Evolutionary conservation across 2,113 vertebrate genomes (phyloP), one percentile per base, ranked within the genome.

Genomic region (Hippotragus niger): DNA sequence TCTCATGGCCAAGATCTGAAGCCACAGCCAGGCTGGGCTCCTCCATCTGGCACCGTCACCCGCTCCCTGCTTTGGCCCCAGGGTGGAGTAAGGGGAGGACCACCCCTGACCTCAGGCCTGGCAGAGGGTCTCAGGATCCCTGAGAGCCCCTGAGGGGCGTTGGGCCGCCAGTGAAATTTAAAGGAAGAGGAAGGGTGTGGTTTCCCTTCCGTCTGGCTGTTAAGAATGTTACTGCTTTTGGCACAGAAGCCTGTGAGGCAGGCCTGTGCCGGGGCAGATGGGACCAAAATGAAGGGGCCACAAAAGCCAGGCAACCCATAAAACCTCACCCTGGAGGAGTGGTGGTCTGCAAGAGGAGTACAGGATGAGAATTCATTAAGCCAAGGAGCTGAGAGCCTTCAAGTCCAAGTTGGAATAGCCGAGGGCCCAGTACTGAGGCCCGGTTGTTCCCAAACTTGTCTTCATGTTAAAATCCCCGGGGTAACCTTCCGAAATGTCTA

Each of bases 141-240:
- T 45, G 23, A 43, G 93, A 85, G 17, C 17, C 78, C 60, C 16
- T 1, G 45, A 62, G 43, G 33, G 29, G 31, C 15, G 40, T 7
- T 55, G 92, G 33, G 60, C 67, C 43, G 43, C 43, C 82, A 40
- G 64, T 7, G 15, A 52, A 53, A 58, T 81, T 91, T 83, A 55
- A 27, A 84, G 90, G 87, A 78, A 96, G 71, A 85, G 93, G 92
- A 91, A 97, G 84, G 86, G 93, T 78, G 52, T 90, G 47, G 83
- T 36, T 97, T 96, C 96, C 81, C 80, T 45, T 74, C 43, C 3
- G 21, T 85, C 71, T 50, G 5, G 29, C 67, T 50, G 40, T 76
- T 90, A 80, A 74, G 81, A 95, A 67, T 71, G 23, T 83, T 53
- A 52, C 43, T 52, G 33, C 50, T 0, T 67, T 82, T 78, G 94